Percentiles rank a stretch among this genome's conserved stretches.
phyloP scores from a whole-genome alignment of 2,888 invertebrate species.

The Orthonevra nobilis region DNA sequence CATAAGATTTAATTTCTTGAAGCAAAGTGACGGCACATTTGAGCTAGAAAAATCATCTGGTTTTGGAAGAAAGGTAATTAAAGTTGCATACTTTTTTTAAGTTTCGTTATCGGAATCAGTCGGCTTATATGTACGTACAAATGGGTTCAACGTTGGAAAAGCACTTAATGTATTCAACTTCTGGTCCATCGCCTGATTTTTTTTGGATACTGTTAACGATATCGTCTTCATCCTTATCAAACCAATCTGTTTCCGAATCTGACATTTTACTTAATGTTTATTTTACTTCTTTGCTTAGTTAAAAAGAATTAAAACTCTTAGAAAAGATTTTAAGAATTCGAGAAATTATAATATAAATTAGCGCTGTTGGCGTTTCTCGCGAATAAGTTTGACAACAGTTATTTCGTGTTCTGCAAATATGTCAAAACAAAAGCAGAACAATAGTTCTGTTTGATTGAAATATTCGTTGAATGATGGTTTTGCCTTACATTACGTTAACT shows the following conservation, averaged over 20 bases:
- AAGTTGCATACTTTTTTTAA: background rate
- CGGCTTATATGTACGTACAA: conserved; percentile 18
- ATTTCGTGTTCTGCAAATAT: background rate
- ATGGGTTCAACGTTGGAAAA: conserved; percentile 55
- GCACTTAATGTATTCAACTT: conserved; percentile 56
- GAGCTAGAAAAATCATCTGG: conserved; percentile 44
- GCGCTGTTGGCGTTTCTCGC: conserved; percentile 11
- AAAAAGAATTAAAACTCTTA: background rate
- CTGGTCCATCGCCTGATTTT: conserved; percentile 60
- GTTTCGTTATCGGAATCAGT: background rate
- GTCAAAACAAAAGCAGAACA: background rate
- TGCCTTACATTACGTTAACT: too few relatives aligned
- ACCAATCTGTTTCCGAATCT: conserved; percentile 77
- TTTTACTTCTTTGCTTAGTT: background rate
- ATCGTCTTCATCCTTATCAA: conserved; percentile 78
- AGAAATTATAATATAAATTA: too few relatives aligned
- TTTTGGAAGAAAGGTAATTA: background rate
- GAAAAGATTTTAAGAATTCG: conserved; percentile 4
- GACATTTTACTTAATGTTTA: conserved; percentile 58
- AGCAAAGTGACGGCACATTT: conserved; percentile 30
- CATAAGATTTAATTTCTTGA: conserved; percentile 53
- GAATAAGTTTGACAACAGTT: background rate
- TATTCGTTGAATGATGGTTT: too few relatives aligned
- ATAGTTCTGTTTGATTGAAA: too few relatives aligned
- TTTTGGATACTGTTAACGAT: conserved; percentile 74